phyloP scores from a whole-genome alignment of 2,113 vertebrate species.

The Prolemur simus region DNA sequence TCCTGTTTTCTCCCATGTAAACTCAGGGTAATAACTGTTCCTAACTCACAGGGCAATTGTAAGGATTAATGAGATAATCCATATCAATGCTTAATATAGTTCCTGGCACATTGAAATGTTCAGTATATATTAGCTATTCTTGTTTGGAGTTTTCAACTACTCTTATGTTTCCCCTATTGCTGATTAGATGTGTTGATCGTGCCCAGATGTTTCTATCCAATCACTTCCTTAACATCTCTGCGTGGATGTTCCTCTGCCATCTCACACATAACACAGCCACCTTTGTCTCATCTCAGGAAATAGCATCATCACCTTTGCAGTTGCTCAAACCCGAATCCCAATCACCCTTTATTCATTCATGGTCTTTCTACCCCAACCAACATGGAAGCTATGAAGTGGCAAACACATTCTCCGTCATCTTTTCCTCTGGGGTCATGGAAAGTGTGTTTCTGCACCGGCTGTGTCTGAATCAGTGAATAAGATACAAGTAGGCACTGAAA shows the following conservation, averaged over 20 bases:
- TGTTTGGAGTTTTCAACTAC: neutral
- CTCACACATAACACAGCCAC: neutral
- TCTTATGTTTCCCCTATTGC: neutral
- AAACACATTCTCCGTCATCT: neutral
- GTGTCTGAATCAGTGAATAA: neutral
- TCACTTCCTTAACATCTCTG: neutral
- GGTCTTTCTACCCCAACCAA: neutral
- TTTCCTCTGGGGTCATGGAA: neutral
- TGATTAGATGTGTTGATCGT: neutral
- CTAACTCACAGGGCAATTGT: neutral
- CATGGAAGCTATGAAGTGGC: neutral
- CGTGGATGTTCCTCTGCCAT: neutral
- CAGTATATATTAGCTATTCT: neutral
- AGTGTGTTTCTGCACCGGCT: neutral
- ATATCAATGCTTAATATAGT: neutral
- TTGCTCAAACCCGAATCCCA: neutral
- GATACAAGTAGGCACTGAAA: neutral
- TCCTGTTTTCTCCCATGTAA: neutral
- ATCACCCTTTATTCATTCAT: neutral
- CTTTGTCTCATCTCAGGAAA: neutral
- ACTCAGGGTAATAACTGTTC: neutral
- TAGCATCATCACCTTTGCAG: neutral
- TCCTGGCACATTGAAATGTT: neutral
- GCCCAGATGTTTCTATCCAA: neutral
- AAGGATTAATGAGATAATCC: constrained; percentile 44